A percentile compares a stretch with the other conserved stretches of the same genome.
phyloP scores from a whole-genome alignment of 2,888 invertebrate genomes.

The Micoletzkya japonica region DNA sequence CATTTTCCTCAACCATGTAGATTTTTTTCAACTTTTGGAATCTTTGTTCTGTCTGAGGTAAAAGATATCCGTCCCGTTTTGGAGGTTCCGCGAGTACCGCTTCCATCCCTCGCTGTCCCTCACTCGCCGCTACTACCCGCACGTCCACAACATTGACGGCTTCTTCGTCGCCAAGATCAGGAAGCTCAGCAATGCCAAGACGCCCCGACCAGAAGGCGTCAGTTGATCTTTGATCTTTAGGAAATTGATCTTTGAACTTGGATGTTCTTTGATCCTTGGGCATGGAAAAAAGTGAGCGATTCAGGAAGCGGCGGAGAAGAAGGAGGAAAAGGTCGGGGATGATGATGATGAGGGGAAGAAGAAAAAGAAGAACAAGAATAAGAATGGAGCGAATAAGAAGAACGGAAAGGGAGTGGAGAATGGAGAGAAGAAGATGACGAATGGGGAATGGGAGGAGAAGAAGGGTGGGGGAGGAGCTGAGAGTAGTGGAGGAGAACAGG shows the following conservation, averaged over 20 bases:
- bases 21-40: too few relatives aligned
- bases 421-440: slow-evolving; percentile 15
- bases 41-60: too few relatives aligned
- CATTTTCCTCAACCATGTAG: too few relatives aligned
- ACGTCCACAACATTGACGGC: slow-evolving; percentile 98
- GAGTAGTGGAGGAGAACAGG: slow-evolving; percentile 28
- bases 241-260: too few relatives aligned
- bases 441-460: slow-evolving; percentile 27
- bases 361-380: slow-evolving; percentile 20
- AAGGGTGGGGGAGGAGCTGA: slow-evolving; percentile 22
- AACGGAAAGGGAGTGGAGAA: slow-evolving; percentile 28
- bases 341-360: slow-evolving; percentile 29
- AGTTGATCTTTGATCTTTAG: too few relatives aligned
- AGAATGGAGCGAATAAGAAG: slow-evolving; percentile 26
- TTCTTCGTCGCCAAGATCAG: slow-evolving; percentile 97
- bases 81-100: slow-evolving; percentile 69
- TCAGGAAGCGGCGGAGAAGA: not conserved
- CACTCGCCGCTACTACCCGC: slow-evolving; percentile 91
- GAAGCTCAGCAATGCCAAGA: slow-evolving; percentile 80
- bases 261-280: not conserved
- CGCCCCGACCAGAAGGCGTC: slow-evolving; percentile 21
- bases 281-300: slow-evolving; percentile 11
- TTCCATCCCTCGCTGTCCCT: slow-evolving; percentile 88
- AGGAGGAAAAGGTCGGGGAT: slow-evolving; percentile 23
- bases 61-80: too few relatives aligned